phyloP scores from a whole-genome alignment of 2,797 vertebrate genomes.

The Lepus oiostolus region DNA sequence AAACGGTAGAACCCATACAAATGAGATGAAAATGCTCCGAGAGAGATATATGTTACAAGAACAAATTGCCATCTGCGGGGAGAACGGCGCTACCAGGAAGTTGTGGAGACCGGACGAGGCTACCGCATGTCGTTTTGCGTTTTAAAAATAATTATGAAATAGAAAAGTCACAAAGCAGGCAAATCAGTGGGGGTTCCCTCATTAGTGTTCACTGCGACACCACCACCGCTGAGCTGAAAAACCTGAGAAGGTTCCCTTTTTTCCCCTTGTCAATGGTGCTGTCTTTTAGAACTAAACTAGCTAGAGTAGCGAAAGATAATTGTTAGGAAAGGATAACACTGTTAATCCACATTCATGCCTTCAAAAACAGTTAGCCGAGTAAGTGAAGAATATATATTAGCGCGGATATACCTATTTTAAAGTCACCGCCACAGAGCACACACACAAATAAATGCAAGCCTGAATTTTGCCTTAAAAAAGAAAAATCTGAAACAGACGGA shows the following conservation, averaged over 20 bases:
- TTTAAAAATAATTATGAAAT: slow-evolving; percentile 94
- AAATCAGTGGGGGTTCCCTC: slow-evolving; percentile 92
- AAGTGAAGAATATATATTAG: slow-evolving; percentile 87
- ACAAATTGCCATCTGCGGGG: slow-evolving; percentile 92
- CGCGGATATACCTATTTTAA: slow-evolving; percentile 81
- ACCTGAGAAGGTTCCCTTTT: slow-evolving; percentile 91
- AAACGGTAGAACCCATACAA: slow-evolving; percentile 91
- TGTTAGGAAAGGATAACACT: slow-evolving; percentile 92
- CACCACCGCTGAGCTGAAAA: slow-evolving; percentile 93
- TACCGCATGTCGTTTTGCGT: slow-evolving; percentile 93
- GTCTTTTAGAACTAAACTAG: slow-evolving; percentile 92
- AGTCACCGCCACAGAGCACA: slow-evolving; percentile 76
- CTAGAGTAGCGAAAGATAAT: slow-evolving; percentile 93
- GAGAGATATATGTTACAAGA: slow-evolving; percentile 92
- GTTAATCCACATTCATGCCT: slow-evolving; percentile 91
- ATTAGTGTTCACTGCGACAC: slow-evolving; percentile 92
- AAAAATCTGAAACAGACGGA: slow-evolving; percentile 77
- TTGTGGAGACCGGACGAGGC: slow-evolving; percentile 89
- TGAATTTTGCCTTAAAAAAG: not conserved
- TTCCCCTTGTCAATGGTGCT: slow-evolving; percentile 91
- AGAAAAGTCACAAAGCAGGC: slow-evolving; percentile 94
- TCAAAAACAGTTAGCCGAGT: slow-evolving; percentile 91
- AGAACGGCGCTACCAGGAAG: slow-evolving; percentile 90
- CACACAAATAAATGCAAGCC: slow-evolving; percentile 72
- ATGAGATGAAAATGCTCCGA: slow-evolving; percentile 90